Base-by-base conservation (phyloP, 2,888 invertebrate genomes). In the Drosophila setosimentum region DNA sequence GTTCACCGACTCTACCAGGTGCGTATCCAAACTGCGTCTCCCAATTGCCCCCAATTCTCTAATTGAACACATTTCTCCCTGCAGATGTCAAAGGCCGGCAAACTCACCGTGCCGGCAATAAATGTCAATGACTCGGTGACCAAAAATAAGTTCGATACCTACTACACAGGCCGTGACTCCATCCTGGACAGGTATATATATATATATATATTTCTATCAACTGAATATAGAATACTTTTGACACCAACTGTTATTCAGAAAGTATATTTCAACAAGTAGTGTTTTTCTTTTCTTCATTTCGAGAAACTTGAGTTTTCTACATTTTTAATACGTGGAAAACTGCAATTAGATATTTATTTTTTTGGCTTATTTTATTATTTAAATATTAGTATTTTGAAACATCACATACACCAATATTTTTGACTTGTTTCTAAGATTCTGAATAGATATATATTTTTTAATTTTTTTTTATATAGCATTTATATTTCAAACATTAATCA, bases 61-160 rank as follows among this genome's bases (percentile, higher is more conserved):
- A 51, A 27, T 16, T 8, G 11, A n/a, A 40, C 5, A 13, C 16
- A 3, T 18, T 7, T 42, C n/a, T 2, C 2, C 0, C 18, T 54
- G 2, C 29, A 78, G 75, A 80, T 91, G 78, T 91, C 91, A 1
- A 92, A 90, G 72, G 80, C 78, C 3, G 92, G 92, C 1, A 92
- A 92, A 61, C 80, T 91, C 0, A 89, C 90, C 0, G 91, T 91
- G 32, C 91, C 91, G 29, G 91, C 91, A 3, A 91, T 91, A 27
- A 91, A 91, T 69, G 91, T 91, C 1, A 91, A 92, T 32, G 99
- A 99, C 92, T 98, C 98, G 0, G 98, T 99, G 45, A 99, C 98
- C 2, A 99, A 99, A 94, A 98, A 98, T 55, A 99, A 98, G 94
- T 99, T 98, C 91, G 99, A 99, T 93, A 99, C 98, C 92, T 94